Evolutionary conservation across 2,113 vertebrate species (phyloP), one percentile per base, ranked within the genome.

Genomic region (Hippolais icterina): DNA sequence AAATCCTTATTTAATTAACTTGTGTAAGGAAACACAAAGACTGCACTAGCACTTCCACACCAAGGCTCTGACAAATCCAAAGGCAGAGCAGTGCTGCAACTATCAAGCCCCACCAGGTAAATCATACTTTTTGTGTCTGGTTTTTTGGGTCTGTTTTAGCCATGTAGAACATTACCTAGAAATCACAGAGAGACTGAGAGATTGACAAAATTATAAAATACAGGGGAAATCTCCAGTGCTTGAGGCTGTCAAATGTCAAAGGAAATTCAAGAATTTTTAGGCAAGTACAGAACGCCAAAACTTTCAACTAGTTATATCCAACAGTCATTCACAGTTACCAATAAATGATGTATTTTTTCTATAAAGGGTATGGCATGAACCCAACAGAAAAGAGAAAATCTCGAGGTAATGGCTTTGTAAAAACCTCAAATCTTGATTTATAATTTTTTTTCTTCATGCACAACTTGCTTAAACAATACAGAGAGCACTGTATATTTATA

Each of bases 401-500:
- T 21, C 3, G 4, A 54, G n/a, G 33, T 59, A 70, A 91, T 64
- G 22, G 70, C 70, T 93, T 61, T 9, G 15, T 52, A 93, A 86
- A 96, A 95, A 71, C 24, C 16, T 63, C 70, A 71, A n/a, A 50
- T 25, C 49, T 92, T 94, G 87, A 90, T 93, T 93, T 88, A 46
- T 17, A 87, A 47, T 42, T 44, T 8, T 21, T 8, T 90, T 93
- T 15, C 52, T 88, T 85, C 60, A 78, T 4, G 37, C 19, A 56
- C 61, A 77, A 75, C 72, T 68, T 64, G 24, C 83, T 90, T 46
- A 49, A 54, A 81, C 69, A 95, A 89, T 47, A 81, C 1, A 87
- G 42, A 88, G 23, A 89, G 50, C 24, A 44, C 23, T 56, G 4
- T 46, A 23, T 66, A 81, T 90, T 93, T 65, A 35, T n/a, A 91